Base-by-base conservation (phyloP, 2,797 vertebrate species). In the Sebastiscus tertius region DNA sequence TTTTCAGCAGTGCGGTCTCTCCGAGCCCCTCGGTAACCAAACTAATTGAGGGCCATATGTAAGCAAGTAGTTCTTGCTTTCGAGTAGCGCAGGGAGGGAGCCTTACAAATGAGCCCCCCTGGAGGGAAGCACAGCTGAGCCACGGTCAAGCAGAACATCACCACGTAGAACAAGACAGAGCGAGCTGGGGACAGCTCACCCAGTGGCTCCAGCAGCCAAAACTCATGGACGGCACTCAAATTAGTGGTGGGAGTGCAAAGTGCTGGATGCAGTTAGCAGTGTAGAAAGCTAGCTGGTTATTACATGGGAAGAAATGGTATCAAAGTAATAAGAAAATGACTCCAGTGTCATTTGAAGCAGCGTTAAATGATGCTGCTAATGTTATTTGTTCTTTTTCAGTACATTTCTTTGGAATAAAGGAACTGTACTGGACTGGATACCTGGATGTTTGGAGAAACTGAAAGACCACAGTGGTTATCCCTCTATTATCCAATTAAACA, bases 41-140 rank as follows among this genome's bases (percentile, higher is more conserved):
- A 75, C 86, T 88, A 88, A 89, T 88, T 88, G 87, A 89, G 78
- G 76, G 80, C 84, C 82, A 64, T 81, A 75, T 87, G 81, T 89
- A 85, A 83, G 89, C 89, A 68, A 83, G 85, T 72, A 39, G 80
- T 75, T 66, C 72, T 87, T 81, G 78, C 73, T 87, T 88, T 79
- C 77, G 80, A 82, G 82, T 6, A 36, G 42, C 78, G 1, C 76
- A 31, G 67, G 80, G 78, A 84, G 82, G 88, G 88, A 84, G 82
- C 72, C 80, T 52, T 77, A 84, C 80, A 89, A 89, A 86, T 85
- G 72, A 89, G 86, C 56, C 60, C 82, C 84, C 85, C 78, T 61
- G 79, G 62, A 85, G 71, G 64, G 75, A 80, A 34, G 33, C 81
- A 77, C 81, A 81, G 81, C 83, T 65, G 75, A 88, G 77, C 72